Evolutionary conservation across 2,888 invertebrate genomes (phyloP), one percentile per base, ranked within the genome.

Genomic region (Caenorhabditis macrosperma): DNA sequence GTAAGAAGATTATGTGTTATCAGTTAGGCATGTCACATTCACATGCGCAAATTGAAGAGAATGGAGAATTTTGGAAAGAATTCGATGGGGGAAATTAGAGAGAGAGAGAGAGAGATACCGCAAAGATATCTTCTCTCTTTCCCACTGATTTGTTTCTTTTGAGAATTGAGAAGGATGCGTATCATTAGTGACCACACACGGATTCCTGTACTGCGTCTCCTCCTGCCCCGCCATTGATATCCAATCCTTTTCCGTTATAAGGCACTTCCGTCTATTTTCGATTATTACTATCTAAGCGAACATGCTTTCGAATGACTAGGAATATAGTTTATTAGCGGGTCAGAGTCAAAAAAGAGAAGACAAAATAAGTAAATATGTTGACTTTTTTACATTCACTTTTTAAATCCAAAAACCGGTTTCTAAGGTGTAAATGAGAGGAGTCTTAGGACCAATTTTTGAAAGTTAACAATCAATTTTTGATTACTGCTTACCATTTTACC

Each of bases 21-120:
- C 44, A 52, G 22, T 69, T 41, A 60, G 38, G 22, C 71, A 71
- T 71, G 61, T 71, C 71, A 71, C 44, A 55, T 71, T 71, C 61
- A 61, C 71, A 71, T 61, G 71, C 54, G 54, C 52, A 71, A 71
- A 55, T 61, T 41, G 71, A 71, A 71, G 61, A 61, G 71, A 71
- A 61, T 61, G 54, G 46, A 26, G 54, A 71, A 60, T 52, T 61
- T 71, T 38, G 26, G 61, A 61, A 55, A 61, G 17, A 60, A 60
- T 44, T 60, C 15, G 28, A 28, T 24, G 22, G 28, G 35, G 28
- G 26, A 44, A 41, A 41, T 28, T 22, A n/a, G 33, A 17, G 46
- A 33, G 17, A 63, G 9, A 38, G 17, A 35, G 63, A 63, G 30
- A 44, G 50, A 24, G 60, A 69, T 57, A 26, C 30, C 44, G n/a